phyloP scores from a whole-genome alignment of 2,113 vertebrate genomes.

The Toxotes jaculatrix region DNA sequence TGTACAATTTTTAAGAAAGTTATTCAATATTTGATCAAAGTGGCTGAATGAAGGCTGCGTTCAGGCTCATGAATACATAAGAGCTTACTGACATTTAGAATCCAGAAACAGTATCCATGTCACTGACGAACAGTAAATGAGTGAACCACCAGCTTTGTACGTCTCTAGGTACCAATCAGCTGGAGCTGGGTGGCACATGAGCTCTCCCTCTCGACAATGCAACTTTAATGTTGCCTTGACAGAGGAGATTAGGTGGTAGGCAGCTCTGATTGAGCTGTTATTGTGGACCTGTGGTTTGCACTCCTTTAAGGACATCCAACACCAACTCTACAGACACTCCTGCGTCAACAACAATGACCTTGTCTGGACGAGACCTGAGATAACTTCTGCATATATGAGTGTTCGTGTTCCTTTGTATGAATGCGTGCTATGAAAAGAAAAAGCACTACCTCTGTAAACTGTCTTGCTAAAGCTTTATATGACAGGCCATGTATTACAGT shows the following conservation, averaged over 20 bases:
- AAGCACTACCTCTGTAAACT: background rate
- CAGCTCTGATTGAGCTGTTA: slow-evolving; percentile 51
- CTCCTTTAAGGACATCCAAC: slow-evolving; percentile 66
- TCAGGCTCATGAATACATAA: slow-evolving; percentile 23
- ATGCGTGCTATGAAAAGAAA: background rate
- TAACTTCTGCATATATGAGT: slow-evolving; percentile 13
- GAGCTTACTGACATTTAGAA: slow-evolving; percentile 4
- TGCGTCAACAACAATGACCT: slow-evolving; percentile 61
- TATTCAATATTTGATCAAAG: background rate
- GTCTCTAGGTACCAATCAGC: slow-evolving; percentile 20
- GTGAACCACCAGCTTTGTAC: slow-evolving; percentile 10
- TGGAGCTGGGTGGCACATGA: slow-evolving; percentile 42
- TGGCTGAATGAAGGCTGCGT: slow-evolving; percentile 5
- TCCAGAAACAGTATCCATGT: slow-evolving; percentile 18
- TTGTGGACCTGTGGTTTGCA: slow-evolving; percentile 47
- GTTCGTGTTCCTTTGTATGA: background rate
- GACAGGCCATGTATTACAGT: background rate
- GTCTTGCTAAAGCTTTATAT: background rate
- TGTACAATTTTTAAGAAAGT: background rate
- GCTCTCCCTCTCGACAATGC: slow-evolving; percentile 57
- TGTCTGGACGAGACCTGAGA: slow-evolving; percentile 32
- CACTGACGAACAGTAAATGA: slow-evolving; percentile 15
- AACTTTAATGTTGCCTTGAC: slow-evolving; percentile 75
- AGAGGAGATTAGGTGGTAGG: slow-evolving; percentile 59
- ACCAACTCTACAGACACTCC: slow-evolving; percentile 55